Evolutionary conservation across 2,888 invertebrate genomes (phyloP), one percentile per base, ranked within the genome.

Genomic region (Amphipyra tragopoginis): DNA sequence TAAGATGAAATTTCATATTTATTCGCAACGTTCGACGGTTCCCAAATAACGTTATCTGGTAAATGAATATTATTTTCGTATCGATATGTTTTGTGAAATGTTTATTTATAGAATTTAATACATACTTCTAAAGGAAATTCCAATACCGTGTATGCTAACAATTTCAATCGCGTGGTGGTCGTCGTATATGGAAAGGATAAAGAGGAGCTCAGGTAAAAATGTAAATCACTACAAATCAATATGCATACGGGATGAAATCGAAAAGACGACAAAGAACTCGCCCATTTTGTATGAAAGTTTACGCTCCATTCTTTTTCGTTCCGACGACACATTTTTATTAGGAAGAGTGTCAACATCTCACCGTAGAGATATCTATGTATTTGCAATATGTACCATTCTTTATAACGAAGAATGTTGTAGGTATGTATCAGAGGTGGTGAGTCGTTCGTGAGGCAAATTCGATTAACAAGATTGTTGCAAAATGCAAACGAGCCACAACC

Each of bases 201-300:
- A 33, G 11, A 36, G 21, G 13, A 60, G 26, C 40, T 40, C 50
- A 57, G 34, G 58, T 45, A 13, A 44, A 49, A 72, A 72, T 51
- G 51, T 59, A 72, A 65, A 69, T 55, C 26, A 69, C 15, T 55
- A 55, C 54, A 54, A 69, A 69, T 72, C 69, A 72, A 69, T 72
- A 69, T 47, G 66, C 36, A 55, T 47, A 48, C 26, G 29, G 6
- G 15, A 9, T 44, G 51, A 55, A 69, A 72, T 72, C 59, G 72
- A 49, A 72, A 65, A 69, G 54, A 55, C 54, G 66, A 52, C 65
- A 43, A 56, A 51, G 15, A 57, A 13, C 45, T 72, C 50, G 9
- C 54, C 45, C 43, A 40, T 59, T 72, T 66, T 51, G 58, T 72
- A 44, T 38, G 36, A 44, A 38, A 36, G n/a, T 51, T 71, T 51